phyloP scores from a whole-genome alignment of 2,888 invertebrate species.

The Neuroscelio doddi region DNA sequence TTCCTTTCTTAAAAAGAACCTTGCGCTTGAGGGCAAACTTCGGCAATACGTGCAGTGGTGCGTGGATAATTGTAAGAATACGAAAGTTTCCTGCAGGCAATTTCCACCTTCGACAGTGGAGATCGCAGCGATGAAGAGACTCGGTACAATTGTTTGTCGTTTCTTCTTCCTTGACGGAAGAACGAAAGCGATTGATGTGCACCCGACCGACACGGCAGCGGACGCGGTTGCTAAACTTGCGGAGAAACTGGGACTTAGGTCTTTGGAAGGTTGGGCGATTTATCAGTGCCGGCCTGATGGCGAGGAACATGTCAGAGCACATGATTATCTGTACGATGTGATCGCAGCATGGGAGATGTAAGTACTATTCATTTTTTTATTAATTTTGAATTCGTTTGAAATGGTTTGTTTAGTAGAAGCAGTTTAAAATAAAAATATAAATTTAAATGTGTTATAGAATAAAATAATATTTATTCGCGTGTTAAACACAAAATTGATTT shows the following conservation, averaged over 20 bases:
- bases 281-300: slow-evolving; percentile 90
- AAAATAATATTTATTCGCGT: too few species aligned
- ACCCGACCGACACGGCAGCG: slow-evolving; percentile 94
- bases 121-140: slow-evolving; percentile 91
- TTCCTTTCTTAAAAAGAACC: slow-evolving; percentile 82
- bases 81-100: slow-evolving; percentile 85
- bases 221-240: slow-evolving; percentile 92
- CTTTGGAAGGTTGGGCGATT: slow-evolving; percentile 95
- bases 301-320: slow-evolving; percentile 92
- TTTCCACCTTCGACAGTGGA: slow-evolving; percentile 94
- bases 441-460: too few species aligned
- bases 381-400: too few species aligned
- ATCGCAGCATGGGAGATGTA: slow-evolving; percentile 95
- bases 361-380: too few species aligned
- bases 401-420: too few species aligned
- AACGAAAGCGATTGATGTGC: slow-evolving; percentile 95
- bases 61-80: slow-evolving; percentile 91
- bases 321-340: slow-evolving; percentile 94
- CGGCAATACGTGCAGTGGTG: slow-evolving; percentile 95
- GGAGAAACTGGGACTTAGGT: slow-evolving; percentile 87
- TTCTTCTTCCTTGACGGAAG: slow-evolving; percentile 96
- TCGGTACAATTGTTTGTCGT: slow-evolving; percentile 93
- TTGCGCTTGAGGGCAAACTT: slow-evolving; percentile 79
- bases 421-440: too few species aligned
- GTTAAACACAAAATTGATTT: too few species aligned